Evolutionary conservation across 2,797 vertebrate genomes (phyloP).

Genomic region (Vespertilio murinus): DNA sequence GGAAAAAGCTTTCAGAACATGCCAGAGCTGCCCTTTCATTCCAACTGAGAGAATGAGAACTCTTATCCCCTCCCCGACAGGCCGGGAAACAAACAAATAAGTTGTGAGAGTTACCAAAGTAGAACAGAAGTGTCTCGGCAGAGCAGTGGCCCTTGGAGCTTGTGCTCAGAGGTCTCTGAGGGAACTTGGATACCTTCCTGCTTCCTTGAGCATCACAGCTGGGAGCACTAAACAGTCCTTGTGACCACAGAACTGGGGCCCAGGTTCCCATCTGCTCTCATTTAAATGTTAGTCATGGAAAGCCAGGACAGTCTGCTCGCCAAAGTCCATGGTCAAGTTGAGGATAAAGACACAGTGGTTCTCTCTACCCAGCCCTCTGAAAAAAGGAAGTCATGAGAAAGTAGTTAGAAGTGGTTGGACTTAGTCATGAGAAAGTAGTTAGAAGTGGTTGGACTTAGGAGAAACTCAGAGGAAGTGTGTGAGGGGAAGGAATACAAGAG

Average conservation of each 20-base stretch:
- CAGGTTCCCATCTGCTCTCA: conserved; percentile 20
- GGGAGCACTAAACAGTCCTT: conserved; percentile 44
- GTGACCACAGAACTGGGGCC: conserved; percentile 30
- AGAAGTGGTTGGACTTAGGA: neutral
- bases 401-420: neutral
- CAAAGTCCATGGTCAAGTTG: conserved; percentile 66
- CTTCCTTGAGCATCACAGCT: conserved; percentile 34
- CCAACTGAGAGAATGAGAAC: conserved; percentile 45
- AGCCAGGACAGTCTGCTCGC: conserved; percentile 51
- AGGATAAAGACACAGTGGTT: conserved; percentile 22
- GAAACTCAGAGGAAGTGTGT: neutral
- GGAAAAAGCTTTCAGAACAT: conserved; percentile 36
- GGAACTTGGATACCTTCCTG: neutral
- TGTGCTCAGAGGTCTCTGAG: conserved; percentile 32
- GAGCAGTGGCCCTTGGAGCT: conserved; percentile 42
- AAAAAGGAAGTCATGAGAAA: conserved; percentile 27
- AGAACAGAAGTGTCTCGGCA: neutral
- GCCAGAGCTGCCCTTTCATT: conserved; percentile 28
- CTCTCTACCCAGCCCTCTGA: neutral
- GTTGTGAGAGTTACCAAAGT: neutral
- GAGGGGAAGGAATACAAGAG: neutral
- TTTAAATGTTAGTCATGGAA: conserved; percentile 59
- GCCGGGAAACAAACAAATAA: neutral
- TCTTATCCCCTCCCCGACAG: neutral
- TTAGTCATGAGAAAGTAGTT: rapidly evolving